Conservation (phyloP, 2,888 invertebrate species). For the Ectemnius lituratus region DNA sequence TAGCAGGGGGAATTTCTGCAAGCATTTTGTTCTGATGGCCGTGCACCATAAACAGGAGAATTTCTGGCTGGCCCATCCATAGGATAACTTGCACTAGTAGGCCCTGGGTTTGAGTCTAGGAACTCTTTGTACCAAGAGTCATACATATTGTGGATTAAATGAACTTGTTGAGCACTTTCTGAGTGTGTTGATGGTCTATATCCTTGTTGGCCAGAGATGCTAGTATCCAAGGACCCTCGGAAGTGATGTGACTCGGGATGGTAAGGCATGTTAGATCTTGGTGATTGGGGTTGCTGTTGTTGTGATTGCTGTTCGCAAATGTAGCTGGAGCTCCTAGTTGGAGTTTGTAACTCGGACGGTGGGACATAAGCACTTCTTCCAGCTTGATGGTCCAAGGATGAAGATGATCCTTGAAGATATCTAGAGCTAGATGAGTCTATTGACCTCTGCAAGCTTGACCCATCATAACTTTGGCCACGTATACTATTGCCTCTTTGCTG, state of each 20-base stretch:
- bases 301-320: conserved; percentile 64
- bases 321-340: conserved; percentile 64
- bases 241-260: conserved; percentile 73
- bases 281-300: conserved; percentile 57
- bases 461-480: conserved; percentile 72
- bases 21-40: conserved; percentile 56
- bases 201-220: conserved; percentile 50
- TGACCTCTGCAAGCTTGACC: conserved; percentile 62
- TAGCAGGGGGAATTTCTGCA: conserved; percentile 65
- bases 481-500: conserved; percentile 57
- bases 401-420: conserved; percentile 63
- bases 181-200: conserved; percentile 63
- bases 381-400: conserved; percentile 68
- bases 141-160: conserved; percentile 66
- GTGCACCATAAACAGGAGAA: conserved; percentile 66
- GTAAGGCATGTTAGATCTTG: conserved; percentile 67
- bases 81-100: conserved; percentile 58
- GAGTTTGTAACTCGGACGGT: conserved; percentile 73
- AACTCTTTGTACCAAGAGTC: conserved; percentile 67
- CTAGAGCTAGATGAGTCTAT: conserved; percentile 52
- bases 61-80: conserved; percentile 66
- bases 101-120: conserved; percentile 60
- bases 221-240: conserved; percentile 61
- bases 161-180: conserved; percentile 60
- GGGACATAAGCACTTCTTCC: conserved; percentile 74